Evolutionary conservation across 2,113 vertebrate genomes (phyloP).

Genomic region (Sceloporus tristichus): DNA sequence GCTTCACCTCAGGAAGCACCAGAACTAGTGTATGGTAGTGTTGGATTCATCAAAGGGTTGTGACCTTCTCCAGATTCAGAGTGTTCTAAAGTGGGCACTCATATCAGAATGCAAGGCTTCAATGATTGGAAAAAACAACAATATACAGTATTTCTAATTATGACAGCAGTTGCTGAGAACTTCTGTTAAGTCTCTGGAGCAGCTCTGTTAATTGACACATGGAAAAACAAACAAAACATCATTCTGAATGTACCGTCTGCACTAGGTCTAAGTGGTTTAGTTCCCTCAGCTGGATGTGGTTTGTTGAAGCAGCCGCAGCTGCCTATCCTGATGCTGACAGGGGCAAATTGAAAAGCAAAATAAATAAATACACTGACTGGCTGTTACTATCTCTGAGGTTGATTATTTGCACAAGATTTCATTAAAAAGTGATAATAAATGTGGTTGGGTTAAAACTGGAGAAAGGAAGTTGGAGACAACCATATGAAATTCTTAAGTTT

Average conservation of each 20-base stretch:
- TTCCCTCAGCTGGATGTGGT: slow-evolving; percentile 13
- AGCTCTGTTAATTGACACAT: slow-evolving; percentile 6
- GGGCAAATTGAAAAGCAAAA: slow-evolving; percentile 28
- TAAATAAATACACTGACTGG: slow-evolving; percentile 11
- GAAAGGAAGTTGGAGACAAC: not conserved
- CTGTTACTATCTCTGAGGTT: slow-evolving; percentile 16
- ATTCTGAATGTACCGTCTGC: not conserved
- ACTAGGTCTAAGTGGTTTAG: slow-evolving; percentile 1
- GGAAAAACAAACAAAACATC: slow-evolving; percentile 12
- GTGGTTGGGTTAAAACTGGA: slow-evolving; percentile 1
- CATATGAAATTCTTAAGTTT: not conserved
- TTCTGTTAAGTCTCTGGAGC: not conserved
- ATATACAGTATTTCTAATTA: not conserved
- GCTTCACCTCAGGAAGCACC: not conserved
- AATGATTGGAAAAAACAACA: not conserved
- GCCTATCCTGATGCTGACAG: slow-evolving; percentile 6
- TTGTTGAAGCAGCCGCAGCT: slow-evolving; percentile 4
- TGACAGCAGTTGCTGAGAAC: not conserved
- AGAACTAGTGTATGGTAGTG: too few species aligned
- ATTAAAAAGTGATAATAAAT: slow-evolving; percentile 2
- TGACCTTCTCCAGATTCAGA: too few species aligned
- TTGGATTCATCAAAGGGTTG: not conserved
- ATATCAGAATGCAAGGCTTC: not conserved
- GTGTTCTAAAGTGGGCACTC: too few species aligned
- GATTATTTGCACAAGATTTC: slow-evolving; percentile 26